Evolutionary conservation across 2,113 vertebrate genomes (phyloP).

Genomic region (Brevimyrus niger): DNA sequence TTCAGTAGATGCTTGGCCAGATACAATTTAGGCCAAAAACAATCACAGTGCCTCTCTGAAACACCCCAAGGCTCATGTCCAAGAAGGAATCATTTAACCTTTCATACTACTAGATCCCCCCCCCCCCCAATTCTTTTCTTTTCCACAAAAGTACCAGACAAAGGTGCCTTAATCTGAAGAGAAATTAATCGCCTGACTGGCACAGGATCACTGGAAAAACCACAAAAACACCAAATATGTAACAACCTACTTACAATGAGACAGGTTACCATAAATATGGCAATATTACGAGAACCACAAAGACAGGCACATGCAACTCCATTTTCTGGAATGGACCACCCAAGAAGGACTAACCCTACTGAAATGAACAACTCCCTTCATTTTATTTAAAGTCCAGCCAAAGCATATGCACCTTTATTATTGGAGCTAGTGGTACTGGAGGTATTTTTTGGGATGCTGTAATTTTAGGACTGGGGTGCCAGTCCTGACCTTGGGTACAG

Average conservation of each 20-base stretch:
- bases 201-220: neutral
- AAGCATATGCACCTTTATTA: neutral
- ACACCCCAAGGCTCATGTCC: slow-evolving; percentile 18
- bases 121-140: neutral
- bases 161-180: neutral
- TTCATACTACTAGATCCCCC: neutral
- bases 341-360: slow-evolving; percentile 27
- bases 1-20: slow-evolving; percentile 43
- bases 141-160: neutral
- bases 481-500: neutral
- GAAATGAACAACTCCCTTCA: slow-evolving; percentile 23
- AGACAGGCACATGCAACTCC: neutral
- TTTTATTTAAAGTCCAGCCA: slow-evolving; percentile 21
- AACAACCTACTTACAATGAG: neutral
- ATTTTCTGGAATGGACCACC: slow-evolving; percentile 21
- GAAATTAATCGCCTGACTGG: neutral
- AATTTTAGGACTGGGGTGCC: neutral
- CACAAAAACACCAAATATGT: neutral
- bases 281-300: slow-evolving; percentile 7
- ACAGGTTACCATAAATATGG: slow-evolving; percentile 1
- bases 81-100: neutral
- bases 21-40: slow-evolving; percentile 57
- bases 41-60: slow-evolving; percentile 60
- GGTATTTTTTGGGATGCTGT: neutral
- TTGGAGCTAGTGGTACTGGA: neutral